Base-by-base conservation (phyloP, 1,140 invertebrate genomes). In the Microplitis demolitor region DNA sequence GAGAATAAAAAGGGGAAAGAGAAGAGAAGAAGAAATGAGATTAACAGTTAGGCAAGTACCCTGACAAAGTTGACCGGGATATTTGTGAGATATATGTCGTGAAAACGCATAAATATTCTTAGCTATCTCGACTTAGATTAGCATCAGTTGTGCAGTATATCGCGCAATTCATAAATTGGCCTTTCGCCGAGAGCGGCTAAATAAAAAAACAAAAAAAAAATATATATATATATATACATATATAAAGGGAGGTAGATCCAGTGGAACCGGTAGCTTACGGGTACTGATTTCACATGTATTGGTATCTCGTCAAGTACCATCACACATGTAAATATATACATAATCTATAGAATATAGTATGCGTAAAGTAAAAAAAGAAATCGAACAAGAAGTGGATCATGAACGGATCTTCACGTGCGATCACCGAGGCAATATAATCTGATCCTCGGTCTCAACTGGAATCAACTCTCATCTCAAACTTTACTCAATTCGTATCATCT, bases 141-240 rank as follows among this genome's bases (percentile, higher is more conserved):
- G 71, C 72, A 72, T 76, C 68, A 34, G 37, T 70, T 50, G 39
- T 51, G 74, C 35, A 51, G 63, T 60, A 69, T 54, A 71, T 71
- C 72, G 69, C 50, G 66, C 37, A 74, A 72, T 72, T 77, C 75
- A 74, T 77, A 71, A 74, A 77, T 77, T 74, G 73, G 69, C 73
- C 69, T 71, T 72, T 71, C 72, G 75, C 75, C 75, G 75, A 74
- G 71, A 66, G 39, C 50, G 39, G 11, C 39, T 0, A 45, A 56
- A 45, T 9, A 45, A 45, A 45, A 45, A 45, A 45, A 45, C 6
- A 6, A 45, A 45, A 11, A 45, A 39, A 39, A 39, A 39, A 39
- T 39, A 39, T 9, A 24, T 24, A 24, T 24, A 24, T 24, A 24
- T 24, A 24, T 24, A 24, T 24, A 24, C 0, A 24, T 24, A 24